These are phyloP conservation scores for Stramonita haemastoma DNA, from an alignment of 2,888 invertebrate genomes.

Conservation along the genomic window DNA sequence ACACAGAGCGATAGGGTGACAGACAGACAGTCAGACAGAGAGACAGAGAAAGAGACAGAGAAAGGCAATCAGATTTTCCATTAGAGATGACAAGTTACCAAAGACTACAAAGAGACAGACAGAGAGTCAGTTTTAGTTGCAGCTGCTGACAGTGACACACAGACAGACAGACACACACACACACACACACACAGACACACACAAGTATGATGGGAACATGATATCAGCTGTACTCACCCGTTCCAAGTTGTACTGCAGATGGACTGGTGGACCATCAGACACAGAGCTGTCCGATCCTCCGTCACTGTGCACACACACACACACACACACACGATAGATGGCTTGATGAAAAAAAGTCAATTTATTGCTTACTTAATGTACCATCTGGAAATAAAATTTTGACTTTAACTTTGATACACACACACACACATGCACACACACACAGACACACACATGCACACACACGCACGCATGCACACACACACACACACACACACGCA, in stretches of 20 bases:
- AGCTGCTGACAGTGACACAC: neutral
- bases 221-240: conserved; percentile 45
- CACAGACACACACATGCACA: conserved; percentile 15
- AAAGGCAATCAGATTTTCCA: too few species aligned
- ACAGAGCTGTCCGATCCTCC: conserved; percentile 77
- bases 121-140: too few species aligned
- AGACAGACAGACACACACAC: neutral
- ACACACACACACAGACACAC: conserved; percentile 9
- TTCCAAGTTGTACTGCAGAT: conserved; percentile 63
- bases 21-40: neutral
- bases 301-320: conserved; percentile 65
- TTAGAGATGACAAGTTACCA: too few species aligned
- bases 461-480: neutral
- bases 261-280: conserved; percentile 76
- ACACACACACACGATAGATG: neutral
- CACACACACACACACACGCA: conserved; percentile 1
- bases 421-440: neutral
- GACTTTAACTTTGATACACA: too few species aligned
- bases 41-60: neutral
- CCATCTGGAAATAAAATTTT: too few species aligned
- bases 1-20: neutral
- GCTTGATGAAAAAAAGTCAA: too few species aligned
- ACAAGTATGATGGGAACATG: neutral
- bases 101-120: neutral
- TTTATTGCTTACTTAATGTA: too few species aligned